These are phyloP conservation scores for Nasonia oneida DNA, from an alignment of 2,888 invertebrate species.

Conservation along the genomic window DNA sequence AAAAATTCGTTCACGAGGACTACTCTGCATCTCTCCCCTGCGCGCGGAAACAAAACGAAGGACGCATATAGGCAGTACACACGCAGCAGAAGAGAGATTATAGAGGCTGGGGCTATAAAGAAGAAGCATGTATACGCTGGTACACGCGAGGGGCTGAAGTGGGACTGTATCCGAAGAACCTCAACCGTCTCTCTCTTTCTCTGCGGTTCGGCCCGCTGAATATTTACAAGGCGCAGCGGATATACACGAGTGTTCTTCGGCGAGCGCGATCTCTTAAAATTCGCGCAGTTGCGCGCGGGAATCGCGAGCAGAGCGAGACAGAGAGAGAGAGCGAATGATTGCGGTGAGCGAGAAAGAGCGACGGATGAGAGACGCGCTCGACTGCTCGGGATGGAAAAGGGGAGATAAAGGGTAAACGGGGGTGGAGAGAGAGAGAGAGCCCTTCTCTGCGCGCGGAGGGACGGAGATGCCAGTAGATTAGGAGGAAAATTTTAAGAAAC, in stretches of 20 bases:
- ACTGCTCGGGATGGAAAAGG: slow-evolving; percentile 59
- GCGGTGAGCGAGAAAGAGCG: slow-evolving; percentile 9
- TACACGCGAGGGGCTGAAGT: slow-evolving; percentile 10
- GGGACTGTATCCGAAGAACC: slow-evolving; percentile 1
- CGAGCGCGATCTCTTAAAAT: slow-evolving; percentile 62
- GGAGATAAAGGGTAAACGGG: slow-evolving; percentile 66
- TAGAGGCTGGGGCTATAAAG: not conserved
- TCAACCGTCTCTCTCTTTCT: not conserved
- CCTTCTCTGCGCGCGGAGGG: slow-evolving; percentile 34
- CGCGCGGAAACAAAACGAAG: not conserved
- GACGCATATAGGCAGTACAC: not conserved
- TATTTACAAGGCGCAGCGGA: slow-evolving; percentile 64
- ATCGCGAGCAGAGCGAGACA: slow-evolving; percentile 44
- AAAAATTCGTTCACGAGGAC: slow-evolving; percentile 57
- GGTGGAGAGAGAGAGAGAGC: slow-evolving; percentile 51
- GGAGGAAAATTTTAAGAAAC: slow-evolving; percentile 20
- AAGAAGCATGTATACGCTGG: not conserved
- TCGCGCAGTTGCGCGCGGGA: slow-evolving; percentile 61
- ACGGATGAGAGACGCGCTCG: slow-evolving; percentile 22
- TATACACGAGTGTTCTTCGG: slow-evolving; percentile 63
- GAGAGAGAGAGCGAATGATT: slow-evolving; percentile 42
- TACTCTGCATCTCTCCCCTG: not conserved
- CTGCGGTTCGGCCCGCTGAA: slow-evolving; percentile 64
- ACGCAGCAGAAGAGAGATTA: not conserved
- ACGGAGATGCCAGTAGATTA: slow-evolving; percentile 34